phyloP scores from a whole-genome alignment of 2,888 invertebrate genomes.

The Drosophila sordidula region DNA sequence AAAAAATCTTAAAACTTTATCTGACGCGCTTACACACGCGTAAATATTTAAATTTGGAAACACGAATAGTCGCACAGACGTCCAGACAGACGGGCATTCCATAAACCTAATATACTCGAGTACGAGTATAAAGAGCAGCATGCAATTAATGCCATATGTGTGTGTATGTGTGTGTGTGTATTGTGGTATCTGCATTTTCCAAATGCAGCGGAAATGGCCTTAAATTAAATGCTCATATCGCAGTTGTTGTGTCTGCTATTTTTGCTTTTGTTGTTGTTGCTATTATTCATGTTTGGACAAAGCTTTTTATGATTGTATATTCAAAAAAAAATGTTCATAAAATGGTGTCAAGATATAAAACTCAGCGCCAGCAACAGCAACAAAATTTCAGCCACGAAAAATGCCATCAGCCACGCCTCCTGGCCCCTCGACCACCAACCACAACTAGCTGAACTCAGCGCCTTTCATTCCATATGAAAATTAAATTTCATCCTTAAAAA shows the following conservation, averaged over 20 bases:
- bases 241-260: background rate
- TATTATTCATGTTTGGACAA: constrained; percentile 6
- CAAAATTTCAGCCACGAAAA: constrained; percentile 33
- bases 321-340: constrained; percentile 25
- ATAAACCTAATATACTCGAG: too few relatives aligned
- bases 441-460: constrained; percentile 5
- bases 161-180: background rate
- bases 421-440: background rate
- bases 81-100: too few relatives aligned
- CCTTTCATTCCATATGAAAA: constrained; percentile 39
- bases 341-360: constrained; percentile 45
- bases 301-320: constrained; percentile 34
- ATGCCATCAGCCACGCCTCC: constrained; percentile 26
- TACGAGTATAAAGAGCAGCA: too few relatives aligned
- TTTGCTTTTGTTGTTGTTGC: background rate
- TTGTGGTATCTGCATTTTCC: constrained; percentile 1
- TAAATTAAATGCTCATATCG: constrained; percentile 33
- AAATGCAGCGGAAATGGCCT: constrained; percentile 24
- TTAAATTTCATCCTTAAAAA: constrained; percentile 45
- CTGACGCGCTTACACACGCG: too few relatives aligned
- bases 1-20: too few relatives aligned
- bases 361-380: constrained; percentile 13
- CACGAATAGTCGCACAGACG: too few relatives aligned
- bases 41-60: too few relatives aligned
- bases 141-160: background rate